Percentiles rank a stretch among this genome's conserved stretches.
phyloP scores from a whole-genome alignment of 1,140 invertebrate genomes.

The Calephelis nemesis region DNA sequence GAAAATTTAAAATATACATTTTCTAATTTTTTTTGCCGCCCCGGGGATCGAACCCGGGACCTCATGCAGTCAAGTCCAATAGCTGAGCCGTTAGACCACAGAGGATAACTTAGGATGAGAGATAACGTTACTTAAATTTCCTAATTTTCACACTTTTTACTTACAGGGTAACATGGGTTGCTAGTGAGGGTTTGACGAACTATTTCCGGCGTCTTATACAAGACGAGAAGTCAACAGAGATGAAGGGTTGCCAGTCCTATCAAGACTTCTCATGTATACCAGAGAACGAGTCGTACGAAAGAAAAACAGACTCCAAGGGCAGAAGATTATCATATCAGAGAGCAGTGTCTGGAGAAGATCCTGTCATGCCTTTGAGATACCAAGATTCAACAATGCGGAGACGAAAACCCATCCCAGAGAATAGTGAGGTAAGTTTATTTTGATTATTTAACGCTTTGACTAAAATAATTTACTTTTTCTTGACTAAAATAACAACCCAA shows the following conservation, averaged over 20 bases:
- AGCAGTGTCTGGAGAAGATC: constrained; percentile 66
- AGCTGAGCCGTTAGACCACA: too few relatives aligned
- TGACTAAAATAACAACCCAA: too few relatives aligned
- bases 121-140: too few relatives aligned
- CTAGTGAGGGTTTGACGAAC: constrained; percentile 59
- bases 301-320: constrained; percentile 46
- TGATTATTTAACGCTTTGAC: neutral
- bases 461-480: neutral
- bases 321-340: constrained; percentile 61
- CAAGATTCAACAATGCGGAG: constrained; percentile 46
- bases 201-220: constrained; percentile 56
- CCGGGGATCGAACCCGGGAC: too few relatives aligned
- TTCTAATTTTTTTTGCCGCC: too few relatives aligned
- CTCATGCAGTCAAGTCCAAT: too few relatives aligned
- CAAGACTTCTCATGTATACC: constrained; percentile 56
- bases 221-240: constrained; percentile 54
- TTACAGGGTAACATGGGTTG: constrained; percentile 65
- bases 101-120: too few relatives aligned
- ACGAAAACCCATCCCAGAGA: constrained; percentile 45
- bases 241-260: constrained; percentile 48
- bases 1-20: too few relatives aligned
- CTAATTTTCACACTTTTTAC: too few relatives aligned
- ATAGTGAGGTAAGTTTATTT: constrained; percentile 46
- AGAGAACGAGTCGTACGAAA: constrained; percentile 41
- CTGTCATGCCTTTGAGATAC: constrained; percentile 38